phyloP scores from a whole-genome alignment of 2,113 vertebrate species.

The Callocephalon fimbriatum region DNA sequence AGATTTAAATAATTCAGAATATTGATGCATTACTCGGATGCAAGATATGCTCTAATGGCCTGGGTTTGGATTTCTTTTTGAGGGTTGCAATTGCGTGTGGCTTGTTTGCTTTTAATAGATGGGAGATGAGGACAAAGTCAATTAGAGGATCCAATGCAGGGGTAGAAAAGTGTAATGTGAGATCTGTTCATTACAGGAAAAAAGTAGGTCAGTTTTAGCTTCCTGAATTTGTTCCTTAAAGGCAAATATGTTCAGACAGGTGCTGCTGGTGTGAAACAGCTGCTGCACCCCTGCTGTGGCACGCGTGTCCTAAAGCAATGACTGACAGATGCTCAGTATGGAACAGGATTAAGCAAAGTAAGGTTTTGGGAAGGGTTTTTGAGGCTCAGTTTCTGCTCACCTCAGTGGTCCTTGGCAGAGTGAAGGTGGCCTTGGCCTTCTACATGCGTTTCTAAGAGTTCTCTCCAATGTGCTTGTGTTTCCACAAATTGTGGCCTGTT shows the following conservation, averaged over 20 bases:
- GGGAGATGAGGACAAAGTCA: background rate
- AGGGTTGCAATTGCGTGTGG: background rate
- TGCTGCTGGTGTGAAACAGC: background rate
- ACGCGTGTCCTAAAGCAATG: rapidly evolving
- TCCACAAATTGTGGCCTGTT: rapidly evolving
- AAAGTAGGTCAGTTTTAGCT: background rate
- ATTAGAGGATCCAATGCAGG: background rate
- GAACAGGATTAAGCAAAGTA: rapidly evolving
- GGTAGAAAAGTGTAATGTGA: rapidly evolving
- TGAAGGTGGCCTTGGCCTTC: background rate
- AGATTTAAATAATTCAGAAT: background rate
- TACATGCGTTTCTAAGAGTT: rapidly evolving
- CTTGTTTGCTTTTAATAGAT: background rate
- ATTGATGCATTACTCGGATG: rapidly evolving
- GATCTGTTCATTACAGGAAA: background rate
- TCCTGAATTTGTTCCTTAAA: background rate
- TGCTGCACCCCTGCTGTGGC: background rate
- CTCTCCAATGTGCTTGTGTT: background rate
- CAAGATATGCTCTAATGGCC: background rate
- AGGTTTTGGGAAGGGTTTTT: rapidly evolving
- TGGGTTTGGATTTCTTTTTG: background rate
- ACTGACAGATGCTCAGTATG: rapidly evolving
- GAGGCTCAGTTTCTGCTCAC: rapidly evolving
- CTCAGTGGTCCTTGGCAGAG: rapidly evolving
- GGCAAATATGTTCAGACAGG: background rate